Percentiles rank a stretch among this genome's conserved stretches.
phyloP scores from a whole-genome alignment of 2,113 vertebrate species.

The Scomber colias region DNA sequence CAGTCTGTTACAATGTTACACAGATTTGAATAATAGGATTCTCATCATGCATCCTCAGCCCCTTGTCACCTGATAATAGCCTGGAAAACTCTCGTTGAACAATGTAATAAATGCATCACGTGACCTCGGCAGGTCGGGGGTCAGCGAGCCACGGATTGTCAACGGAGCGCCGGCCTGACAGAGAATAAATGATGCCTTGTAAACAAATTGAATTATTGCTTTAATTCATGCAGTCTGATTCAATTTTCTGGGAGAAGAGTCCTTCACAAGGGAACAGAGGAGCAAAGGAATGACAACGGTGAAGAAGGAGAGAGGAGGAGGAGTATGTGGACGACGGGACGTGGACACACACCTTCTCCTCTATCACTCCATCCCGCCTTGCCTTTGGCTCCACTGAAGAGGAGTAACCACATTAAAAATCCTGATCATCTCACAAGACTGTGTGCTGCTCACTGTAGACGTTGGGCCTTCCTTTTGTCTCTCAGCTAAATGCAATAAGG shows the following conservation, averaged over 20 bases:
- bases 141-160: slow-evolving; percentile 73
- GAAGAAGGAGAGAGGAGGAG: slow-evolving; percentile 33
- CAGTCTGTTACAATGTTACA: slow-evolving; percentile 53
- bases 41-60: slow-evolving; percentile 77
- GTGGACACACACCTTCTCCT: slow-evolving; percentile 51
- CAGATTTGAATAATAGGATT: slow-evolving; percentile 75
- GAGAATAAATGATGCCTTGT: slow-evolving; percentile 85
- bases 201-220: slow-evolving; percentile 87
- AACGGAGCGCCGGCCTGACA: slow-evolving; percentile 78
- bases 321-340: neutral
- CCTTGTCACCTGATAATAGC: slow-evolving; percentile 74
- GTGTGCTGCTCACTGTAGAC: slow-evolving; percentile 50
- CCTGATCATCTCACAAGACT: slow-evolving; percentile 68
- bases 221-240: slow-evolving; percentile 88
- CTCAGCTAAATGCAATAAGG: slow-evolving; percentile 70
- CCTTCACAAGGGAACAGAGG: slow-evolving; percentile 70
- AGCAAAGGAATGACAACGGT: slow-evolving; percentile 53
- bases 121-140: slow-evolving; percentile 80
- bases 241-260: slow-evolving; percentile 77
- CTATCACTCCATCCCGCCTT: slow-evolving; percentile 34
- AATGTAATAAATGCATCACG: slow-evolving; percentile 76
- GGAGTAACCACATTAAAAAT: slow-evolving; percentile 78
- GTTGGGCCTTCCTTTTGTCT: slow-evolving; percentile 64
- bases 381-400: slow-evolving; percentile 61
- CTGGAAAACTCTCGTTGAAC: slow-evolving; percentile 66